Percentiles rank a stretch among this genome's conserved stretches.
Evolutionary conservation across 2,797 vertebrate species (phyloP).

Genomic region (Oreonectes daqikongensis): DNA sequence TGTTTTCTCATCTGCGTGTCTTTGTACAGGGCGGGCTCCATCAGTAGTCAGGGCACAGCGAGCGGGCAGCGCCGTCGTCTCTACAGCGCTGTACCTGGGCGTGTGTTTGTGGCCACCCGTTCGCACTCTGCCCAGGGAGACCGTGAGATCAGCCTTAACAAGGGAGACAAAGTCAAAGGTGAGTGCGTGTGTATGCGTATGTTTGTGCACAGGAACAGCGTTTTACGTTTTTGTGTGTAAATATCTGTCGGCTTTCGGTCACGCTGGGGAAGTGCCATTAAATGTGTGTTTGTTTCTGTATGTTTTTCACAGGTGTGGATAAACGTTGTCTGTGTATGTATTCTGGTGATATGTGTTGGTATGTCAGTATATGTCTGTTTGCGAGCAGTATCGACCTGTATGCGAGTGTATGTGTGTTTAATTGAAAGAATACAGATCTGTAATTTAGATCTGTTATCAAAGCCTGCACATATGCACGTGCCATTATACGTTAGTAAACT

Average conservation of each 20-base stretch:
- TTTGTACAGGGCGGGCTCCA: constrained; percentile 62
- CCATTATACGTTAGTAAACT: neutral
- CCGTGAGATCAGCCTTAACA: constrained; percentile 88
- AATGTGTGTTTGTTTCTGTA: constrained; percentile 53
- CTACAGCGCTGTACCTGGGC: constrained; percentile 89
- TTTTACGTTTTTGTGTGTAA: neutral
- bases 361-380: constrained; percentile 51
- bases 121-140: constrained; percentile 89
- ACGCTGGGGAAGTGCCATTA: constrained; percentile 15
- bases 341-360: constrained; percentile 55
- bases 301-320: constrained; percentile 61
- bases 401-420: constrained; percentile 29
- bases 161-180: constrained; percentile 96
- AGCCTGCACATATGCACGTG: constrained; percentile 23
- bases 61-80: constrained; percentile 80
- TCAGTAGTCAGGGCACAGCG: constrained; percentile 61
- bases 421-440: neutral
- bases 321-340: constrained; percentile 63
- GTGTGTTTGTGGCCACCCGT: constrained; percentile 87
- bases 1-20: constrained; percentile 26
- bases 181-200: constrained; percentile 34
- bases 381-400: constrained; percentile 20
- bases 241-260: constrained; percentile 4
- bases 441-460: neutral
- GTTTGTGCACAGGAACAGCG: constrained; percentile 20